Percentiles rank a stretch among this genome's conserved stretches.
These are phyloP conservation scores for Stenurella melanura DNA, from an alignment of 2,888 invertebrate genomes.

Conservation along the genomic window DNA sequence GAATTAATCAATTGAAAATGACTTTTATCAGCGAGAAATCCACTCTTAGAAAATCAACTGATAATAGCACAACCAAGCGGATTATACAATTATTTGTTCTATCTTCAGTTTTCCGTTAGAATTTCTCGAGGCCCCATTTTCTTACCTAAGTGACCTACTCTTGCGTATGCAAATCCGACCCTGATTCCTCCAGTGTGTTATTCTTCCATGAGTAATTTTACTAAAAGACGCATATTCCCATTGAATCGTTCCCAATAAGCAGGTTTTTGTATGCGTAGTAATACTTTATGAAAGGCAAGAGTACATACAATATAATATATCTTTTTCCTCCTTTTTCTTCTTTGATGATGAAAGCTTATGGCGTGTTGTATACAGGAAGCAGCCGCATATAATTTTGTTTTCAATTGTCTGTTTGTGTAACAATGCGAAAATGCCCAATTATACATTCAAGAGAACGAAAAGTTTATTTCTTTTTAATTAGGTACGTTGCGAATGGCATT, in stretches of 20 bases:
- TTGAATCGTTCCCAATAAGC: background rate
- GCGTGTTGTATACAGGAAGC: slow-evolving; percentile 23
- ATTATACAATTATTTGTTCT: too few relatives aligned
- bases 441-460: slow-evolving; percentile 29
- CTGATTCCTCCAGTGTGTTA: too few relatives aligned
- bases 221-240: background rate
- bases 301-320: background rate
- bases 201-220: background rate
- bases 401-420: slow-evolving; percentile 31
- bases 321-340: slow-evolving; percentile 11
- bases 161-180: too few relatives aligned
- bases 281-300: slow-evolving; percentile 1
- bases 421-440: slow-evolving; percentile 30
- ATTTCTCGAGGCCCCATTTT: too few relatives aligned
- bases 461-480: slow-evolving; percentile 40
- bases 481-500: slow-evolving; percentile 28
- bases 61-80: too few relatives aligned
- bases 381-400: slow-evolving; percentile 21
- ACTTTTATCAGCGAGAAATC: too few relatives aligned
- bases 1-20: too few relatives aligned
- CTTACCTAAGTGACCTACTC: too few relatives aligned
- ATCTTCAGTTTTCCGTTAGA: too few relatives aligned
- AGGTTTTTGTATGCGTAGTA: background rate
- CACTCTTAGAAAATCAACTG: too few relatives aligned
- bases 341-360: background rate